Evolutionary conservation across 1,140 invertebrate genomes (phyloP).

Genomic region (Brachionus rotundiformis): DNA sequence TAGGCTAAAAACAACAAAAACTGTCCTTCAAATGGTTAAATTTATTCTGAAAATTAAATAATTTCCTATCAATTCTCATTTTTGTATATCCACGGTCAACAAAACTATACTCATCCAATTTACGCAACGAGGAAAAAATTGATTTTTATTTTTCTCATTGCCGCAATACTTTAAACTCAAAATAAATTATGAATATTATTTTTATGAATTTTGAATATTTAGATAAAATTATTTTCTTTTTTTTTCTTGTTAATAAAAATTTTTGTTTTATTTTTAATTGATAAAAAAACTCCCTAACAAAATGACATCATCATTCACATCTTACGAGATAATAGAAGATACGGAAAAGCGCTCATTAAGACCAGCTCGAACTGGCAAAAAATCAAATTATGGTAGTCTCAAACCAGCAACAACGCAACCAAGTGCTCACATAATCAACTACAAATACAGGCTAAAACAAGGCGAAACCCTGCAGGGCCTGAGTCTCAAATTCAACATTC

Average conservation of each 20-base stretch:
- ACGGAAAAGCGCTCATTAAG: not conserved
- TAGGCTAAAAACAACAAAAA: too few relatives aligned
- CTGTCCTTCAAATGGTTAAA: not conserved
- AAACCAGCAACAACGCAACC: not conserved
- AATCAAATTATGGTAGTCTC: constrained; percentile 42
- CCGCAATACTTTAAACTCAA: not conserved
- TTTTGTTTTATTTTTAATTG: not conserved
- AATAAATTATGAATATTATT: constrained; percentile 18
- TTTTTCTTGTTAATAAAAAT: not conserved
- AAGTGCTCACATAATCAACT: not conserved
- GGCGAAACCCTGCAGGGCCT: constrained; percentile 47
- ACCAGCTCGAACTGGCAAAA: constrained; percentile 14
- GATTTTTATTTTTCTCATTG: not conserved
- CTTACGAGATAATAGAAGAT: constrained; percentile 11
- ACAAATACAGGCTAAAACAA: constrained; percentile 11
- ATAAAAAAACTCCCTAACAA: not conserved
- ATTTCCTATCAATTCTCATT: too few relatives aligned
- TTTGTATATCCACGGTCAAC: too few relatives aligned
- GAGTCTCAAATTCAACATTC: constrained; percentile 28
- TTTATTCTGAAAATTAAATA: not conserved
- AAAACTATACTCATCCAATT: not conserved
- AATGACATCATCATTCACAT: constrained; percentile 31
- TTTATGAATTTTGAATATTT: not conserved
- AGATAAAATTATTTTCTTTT: not conserved
- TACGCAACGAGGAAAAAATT: not conserved